These are phyloP conservation scores for Gandaritis pyraliata DNA, from an alignment of 2,888 invertebrate species.

Conservation along the genomic window DNA sequence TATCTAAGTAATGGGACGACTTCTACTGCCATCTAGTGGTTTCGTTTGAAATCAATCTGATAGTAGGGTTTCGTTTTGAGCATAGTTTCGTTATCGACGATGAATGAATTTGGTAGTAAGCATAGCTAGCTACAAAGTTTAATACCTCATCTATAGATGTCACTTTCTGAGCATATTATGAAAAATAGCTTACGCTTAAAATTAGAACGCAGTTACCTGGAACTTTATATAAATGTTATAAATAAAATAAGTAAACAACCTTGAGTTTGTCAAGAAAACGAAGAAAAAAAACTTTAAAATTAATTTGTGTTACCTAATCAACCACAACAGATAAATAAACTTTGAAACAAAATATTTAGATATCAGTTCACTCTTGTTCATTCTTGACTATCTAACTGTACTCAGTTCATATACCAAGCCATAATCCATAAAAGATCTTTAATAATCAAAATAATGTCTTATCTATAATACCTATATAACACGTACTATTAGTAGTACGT, in stretches of 20 bases:
- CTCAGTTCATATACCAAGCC: no score
- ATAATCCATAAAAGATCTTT: no score
- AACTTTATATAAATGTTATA: no score
- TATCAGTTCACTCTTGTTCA: no score
- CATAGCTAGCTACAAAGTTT: constrained; percentile 15
- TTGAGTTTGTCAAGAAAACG: no score
- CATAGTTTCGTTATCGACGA: background rate
- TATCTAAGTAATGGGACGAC: background rate
- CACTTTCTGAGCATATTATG: constrained; percentile 12
- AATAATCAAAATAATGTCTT: no score
- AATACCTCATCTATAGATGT: constrained; percentile 27
- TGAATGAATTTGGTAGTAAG: background rate
- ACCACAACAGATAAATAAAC: no score
- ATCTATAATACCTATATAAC: background rate
- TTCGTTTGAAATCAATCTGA: constrained; percentile 13
- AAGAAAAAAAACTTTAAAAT: no score
- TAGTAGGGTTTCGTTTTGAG: constrained; percentile 25
- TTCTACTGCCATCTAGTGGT: constrained; percentile 36
- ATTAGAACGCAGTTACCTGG: no score
- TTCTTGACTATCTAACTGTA: no score
- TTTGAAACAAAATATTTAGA: no score
- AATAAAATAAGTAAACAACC: background rate
- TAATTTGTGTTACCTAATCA: no score
- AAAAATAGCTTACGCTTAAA: background rate
- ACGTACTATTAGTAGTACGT: constrained; percentile 3